phyloP scores from a whole-genome alignment of 2,113 vertebrate species.

The Ochotona curzoniae region DNA sequence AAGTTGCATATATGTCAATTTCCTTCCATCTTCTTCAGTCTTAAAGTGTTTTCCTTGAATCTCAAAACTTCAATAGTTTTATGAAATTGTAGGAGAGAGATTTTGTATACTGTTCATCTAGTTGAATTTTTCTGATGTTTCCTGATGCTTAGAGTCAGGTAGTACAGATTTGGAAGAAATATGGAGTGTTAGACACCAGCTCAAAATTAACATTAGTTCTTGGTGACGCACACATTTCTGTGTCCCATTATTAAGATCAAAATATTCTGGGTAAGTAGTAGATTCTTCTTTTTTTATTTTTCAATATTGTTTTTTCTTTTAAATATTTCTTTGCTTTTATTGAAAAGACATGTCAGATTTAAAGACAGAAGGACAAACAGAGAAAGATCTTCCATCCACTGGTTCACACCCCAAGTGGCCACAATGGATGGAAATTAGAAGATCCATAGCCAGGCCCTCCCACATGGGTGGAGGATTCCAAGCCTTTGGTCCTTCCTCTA shows the following conservation, averaged over 20 bases:
- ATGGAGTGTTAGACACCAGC: not conserved
- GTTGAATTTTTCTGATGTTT: not conserved
- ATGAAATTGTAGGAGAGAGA: not conserved
- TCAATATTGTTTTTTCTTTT: too few species aligned
- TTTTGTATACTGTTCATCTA: not conserved
- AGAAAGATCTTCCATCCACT: too few species aligned
- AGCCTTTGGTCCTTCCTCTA: too few species aligned
- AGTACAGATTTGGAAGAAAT: not conserved
- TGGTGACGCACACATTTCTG: not conserved
- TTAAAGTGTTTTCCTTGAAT: not conserved
- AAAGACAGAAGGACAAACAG: too few species aligned
- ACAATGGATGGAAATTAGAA: too few species aligned
- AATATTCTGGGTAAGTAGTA: too few species aligned
- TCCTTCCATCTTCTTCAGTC: not conserved
- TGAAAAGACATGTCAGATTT: too few species aligned
- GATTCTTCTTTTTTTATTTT: too few species aligned
- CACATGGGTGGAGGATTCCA: too few species aligned
- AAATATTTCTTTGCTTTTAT: too few species aligned
- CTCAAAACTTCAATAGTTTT: not conserved
- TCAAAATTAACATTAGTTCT: not conserved
- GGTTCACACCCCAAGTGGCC: too few species aligned
- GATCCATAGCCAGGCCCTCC: too few species aligned
- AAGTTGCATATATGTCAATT: not conserved
- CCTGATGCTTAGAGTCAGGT: not conserved
- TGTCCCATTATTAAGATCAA: not conserved